These are phyloP conservation scores for Noctua janthe DNA, from an alignment of 2,888 invertebrate species.

Conservation along the genomic window DNA sequence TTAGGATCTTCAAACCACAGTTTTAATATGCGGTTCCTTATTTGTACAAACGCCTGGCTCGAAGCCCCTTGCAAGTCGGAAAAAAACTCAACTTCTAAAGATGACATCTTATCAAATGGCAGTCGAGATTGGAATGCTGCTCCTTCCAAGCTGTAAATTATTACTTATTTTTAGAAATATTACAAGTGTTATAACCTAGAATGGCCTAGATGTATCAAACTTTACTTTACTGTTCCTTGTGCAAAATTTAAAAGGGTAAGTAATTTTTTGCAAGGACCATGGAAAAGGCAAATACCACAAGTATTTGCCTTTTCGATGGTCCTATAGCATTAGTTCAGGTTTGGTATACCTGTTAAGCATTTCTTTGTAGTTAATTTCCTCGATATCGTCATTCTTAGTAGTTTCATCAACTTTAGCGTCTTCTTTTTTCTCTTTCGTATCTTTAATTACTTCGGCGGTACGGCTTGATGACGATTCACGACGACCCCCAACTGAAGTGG, in stretches of 20 bases:
- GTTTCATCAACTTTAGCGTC: conserved; percentile 91
- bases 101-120: conserved; percentile 98
- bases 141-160: conserved; percentile 93
- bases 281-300: no score
- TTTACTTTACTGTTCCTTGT: neutral
- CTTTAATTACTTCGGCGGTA: conserved; percentile 82
- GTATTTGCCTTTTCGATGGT: no score
- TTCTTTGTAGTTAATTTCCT: conserved; percentile 86
- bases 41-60: conserved; percentile 96
- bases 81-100: conserved; percentile 97
- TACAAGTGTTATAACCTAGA: neutral
- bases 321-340: neutral
- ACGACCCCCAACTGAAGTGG: conserved; percentile 86
- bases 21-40: conserved; percentile 97
- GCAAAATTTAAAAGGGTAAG: neutral
- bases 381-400: conserved; percentile 92
- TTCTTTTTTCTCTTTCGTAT: conserved; percentile 84
- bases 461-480: conserved; percentile 89
- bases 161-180: neutral
- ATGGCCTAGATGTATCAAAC: neutral
- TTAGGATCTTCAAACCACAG: conserved; percentile 99
- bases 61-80: conserved; percentile 96
- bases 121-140: conserved; percentile 98
- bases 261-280: neutral
- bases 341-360: conserved; percentile 66